These are phyloP conservation scores for Schizopygopsis pylzovi DNA, from an alignment of 2,797 vertebrate species.

Conservation along the genomic window DNA sequence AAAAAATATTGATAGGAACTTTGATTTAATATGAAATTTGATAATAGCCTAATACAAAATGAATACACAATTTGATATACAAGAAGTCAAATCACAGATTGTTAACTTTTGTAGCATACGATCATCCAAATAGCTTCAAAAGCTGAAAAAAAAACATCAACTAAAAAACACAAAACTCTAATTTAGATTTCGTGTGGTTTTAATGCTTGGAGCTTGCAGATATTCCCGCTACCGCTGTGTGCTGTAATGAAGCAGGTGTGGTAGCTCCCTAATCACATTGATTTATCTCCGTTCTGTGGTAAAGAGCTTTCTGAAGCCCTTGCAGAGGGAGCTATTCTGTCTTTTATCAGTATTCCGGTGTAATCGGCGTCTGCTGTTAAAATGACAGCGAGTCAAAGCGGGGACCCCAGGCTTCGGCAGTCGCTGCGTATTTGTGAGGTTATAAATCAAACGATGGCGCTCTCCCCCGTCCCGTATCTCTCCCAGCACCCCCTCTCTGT, in stretches of 20 bases:
- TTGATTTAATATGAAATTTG: neutral
- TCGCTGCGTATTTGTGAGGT: conserved; percentile 73
- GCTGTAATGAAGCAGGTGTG: too few relatives aligned
- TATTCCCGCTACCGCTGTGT: too few relatives aligned
- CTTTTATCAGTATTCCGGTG: conserved; percentile 49
- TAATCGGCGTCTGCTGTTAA: conserved; percentile 63
- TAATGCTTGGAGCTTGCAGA: too few relatives aligned
- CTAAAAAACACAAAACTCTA: too few relatives aligned
- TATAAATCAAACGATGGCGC: conserved; percentile 71
- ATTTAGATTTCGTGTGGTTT: too few relatives aligned
- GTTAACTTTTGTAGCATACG: too few relatives aligned
- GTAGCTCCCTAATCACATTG: too few relatives aligned
- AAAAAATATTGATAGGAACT: neutral
- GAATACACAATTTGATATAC: too few relatives aligned
- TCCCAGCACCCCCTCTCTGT: conserved; percentile 20
- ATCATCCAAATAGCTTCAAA: too few relatives aligned
- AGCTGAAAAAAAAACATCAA: too few relatives aligned
- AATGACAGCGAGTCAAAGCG: conserved; percentile 66
- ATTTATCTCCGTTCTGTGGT: too few relatives aligned
- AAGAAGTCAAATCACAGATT: neutral
- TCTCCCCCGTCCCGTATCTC: conserved; percentile 38
- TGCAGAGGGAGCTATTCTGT: conserved; percentile 54
- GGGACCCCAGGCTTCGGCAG: conserved; percentile 69
- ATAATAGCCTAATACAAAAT: neutral
- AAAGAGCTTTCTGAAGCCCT: conserved; percentile 35